Evolutionary conservation across 92 coral and sea anemone genomes (phyloP).

Genomic region (Phenganax subtilis): DNA sequence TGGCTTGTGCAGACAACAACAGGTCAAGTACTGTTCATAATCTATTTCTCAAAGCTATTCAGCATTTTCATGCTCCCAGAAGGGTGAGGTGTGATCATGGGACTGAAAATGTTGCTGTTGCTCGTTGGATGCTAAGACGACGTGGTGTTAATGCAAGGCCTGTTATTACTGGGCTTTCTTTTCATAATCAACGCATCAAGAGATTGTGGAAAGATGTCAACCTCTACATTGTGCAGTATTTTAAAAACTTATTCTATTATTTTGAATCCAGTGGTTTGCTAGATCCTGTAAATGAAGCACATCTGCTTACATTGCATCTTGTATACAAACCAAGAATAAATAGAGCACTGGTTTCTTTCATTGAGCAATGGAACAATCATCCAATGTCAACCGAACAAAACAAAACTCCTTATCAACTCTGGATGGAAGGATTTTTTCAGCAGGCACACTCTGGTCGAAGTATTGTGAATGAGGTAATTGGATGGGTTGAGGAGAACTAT

Average conservation of each 20-base stretch:
- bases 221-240: background rate
- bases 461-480: background rate
- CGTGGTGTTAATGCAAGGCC: slow-evolving; percentile 5
- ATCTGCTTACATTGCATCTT: background rate
- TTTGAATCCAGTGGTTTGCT: background rate
- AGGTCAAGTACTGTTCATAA: background rate
- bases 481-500: background rate
- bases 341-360: background rate
- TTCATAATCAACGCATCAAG: background rate
- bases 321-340: slow-evolving; percentile 12
- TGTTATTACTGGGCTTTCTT: background rate
- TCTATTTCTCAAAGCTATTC: slow-evolving; percentile 3
- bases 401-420: background rate
- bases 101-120: slow-evolving; percentile 22
- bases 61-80: slow-evolving; percentile 2
- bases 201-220: slow-evolving; percentile 13
- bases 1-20: background rate
- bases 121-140: background rate
- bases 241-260: background rate
- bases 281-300: slow-evolving; percentile 6
- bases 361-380: slow-evolving; percentile 3
- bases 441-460: background rate
- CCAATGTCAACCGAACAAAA: slow-evolving; percentile 10
- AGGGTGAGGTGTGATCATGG: slow-evolving; percentile 10
- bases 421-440: slow-evolving; percentile 4